These are phyloP conservation scores for Cairina moschata DNA, from an alignment of 2,113 vertebrate species.

Conservation along the genomic window DNA sequence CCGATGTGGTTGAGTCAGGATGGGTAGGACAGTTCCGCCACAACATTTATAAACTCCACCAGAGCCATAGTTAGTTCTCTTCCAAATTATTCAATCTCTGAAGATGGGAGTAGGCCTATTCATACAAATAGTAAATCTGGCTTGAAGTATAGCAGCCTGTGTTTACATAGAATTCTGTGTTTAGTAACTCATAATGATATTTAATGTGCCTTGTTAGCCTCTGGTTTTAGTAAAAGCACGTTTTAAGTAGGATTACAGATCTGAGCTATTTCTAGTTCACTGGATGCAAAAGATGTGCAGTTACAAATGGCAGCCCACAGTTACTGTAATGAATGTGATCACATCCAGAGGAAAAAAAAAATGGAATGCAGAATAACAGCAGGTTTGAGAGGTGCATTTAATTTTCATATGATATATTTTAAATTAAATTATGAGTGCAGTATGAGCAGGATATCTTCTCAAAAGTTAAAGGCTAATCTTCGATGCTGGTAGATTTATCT, in stretches of 20 bases:
- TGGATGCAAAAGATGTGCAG: neutral
- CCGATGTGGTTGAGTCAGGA: neutral
- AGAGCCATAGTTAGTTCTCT: neutral
- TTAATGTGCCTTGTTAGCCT: neutral
- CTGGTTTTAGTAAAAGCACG: neutral
- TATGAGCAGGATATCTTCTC: neutral
- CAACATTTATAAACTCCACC: neutral
- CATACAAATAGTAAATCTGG: too few species aligned
- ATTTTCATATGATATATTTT: neutral
- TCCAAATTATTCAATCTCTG: neutral
- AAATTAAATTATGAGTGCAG: neutral
- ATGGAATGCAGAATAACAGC: neutral
- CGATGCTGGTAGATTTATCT: neutral
- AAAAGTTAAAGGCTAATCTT: neutral
- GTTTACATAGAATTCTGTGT: neutral
- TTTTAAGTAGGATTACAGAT: neutral
- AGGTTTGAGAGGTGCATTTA: neutral
- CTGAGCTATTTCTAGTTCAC: neutral
- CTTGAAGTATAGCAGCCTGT: too few species aligned
- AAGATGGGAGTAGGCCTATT: neutral
- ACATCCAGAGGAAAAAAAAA: neutral
- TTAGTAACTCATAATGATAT: neutral
- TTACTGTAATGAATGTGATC: neutral
- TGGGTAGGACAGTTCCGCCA: neutral
- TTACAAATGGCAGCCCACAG: neutral